Conservation (phyloP, 1,140 invertebrate genomes). For the Oedothorax gibbosus region DNA sequence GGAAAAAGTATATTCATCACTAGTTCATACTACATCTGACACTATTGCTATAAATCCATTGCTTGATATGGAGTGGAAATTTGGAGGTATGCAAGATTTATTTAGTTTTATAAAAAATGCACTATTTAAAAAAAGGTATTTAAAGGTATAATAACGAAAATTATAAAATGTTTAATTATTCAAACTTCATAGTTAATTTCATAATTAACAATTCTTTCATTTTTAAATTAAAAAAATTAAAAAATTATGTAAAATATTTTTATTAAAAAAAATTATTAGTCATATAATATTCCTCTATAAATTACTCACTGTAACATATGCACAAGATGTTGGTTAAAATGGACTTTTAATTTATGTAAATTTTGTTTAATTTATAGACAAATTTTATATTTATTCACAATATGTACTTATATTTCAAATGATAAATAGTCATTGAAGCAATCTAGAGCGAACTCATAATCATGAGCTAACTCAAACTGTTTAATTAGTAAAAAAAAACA, state of each 20-base stretch:
- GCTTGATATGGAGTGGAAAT: slow-evolving; percentile 62
- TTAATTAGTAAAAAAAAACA: no score
- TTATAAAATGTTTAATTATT: background rate
- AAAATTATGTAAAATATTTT: background rate
- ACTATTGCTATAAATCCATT: slow-evolving; percentile 53
- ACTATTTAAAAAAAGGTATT: background rate
- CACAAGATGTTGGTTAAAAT: no score
- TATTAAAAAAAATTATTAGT: no score
- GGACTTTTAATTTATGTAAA: no score
- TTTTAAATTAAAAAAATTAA: background rate
- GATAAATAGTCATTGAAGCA: no score
- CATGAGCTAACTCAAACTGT: no score
- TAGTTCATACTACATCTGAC: slow-evolving; percentile 23
- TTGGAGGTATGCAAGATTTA: slow-evolving; percentile 54
- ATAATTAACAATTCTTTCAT: background rate
- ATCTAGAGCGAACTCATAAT: no score
- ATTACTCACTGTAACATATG: no score
- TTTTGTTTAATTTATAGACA: no score
- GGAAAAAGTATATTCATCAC: slow-evolving; percentile 41
- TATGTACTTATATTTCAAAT: no score
- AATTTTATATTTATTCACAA: no score
- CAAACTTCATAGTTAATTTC: background rate
- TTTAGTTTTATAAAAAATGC: background rate
- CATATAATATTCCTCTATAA: no score
- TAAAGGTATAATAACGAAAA: background rate